These are phyloP conservation scores for Bothrops alternatus DNA, from an alignment of 2,797 vertebrate genomes.

Conservation along the genomic window DNA sequence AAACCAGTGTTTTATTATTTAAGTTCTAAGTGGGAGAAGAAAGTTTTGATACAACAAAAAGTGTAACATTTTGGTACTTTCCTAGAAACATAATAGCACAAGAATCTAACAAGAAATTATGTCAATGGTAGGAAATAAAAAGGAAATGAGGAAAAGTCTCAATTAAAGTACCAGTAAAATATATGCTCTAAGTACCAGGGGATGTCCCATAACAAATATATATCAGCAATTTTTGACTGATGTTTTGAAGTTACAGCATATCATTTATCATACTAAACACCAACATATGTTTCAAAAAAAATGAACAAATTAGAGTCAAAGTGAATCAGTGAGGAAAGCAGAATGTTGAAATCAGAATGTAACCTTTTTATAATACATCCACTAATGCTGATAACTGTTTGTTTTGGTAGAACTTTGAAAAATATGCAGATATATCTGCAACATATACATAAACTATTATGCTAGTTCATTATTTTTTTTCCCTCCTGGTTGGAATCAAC, in stretches of 20 bases:
- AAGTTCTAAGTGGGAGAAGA: not conserved
- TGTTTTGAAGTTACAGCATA: slow-evolving; percentile 30
- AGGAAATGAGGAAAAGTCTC: slow-evolving; percentile 5
- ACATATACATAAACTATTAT: not conserved
- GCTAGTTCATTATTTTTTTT: not conserved
- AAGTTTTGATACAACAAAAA: slow-evolving; percentile 18
- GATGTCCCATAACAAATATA: slow-evolving; percentile 30
- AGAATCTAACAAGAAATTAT: slow-evolving; percentile 38
- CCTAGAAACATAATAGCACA: slow-evolving; percentile 21
- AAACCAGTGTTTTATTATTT: not conserved
- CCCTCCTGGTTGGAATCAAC: not conserved
- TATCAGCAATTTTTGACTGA: slow-evolving; percentile 51
- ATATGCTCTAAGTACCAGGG: not conserved
- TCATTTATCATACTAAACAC: slow-evolving; percentile 44
- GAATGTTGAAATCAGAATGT: slow-evolving; percentile 46
- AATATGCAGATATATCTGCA: not conserved
- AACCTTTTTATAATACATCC: slow-evolving; percentile 50
- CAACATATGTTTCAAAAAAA: slow-evolving; percentile 28
- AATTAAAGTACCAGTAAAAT: not conserved
- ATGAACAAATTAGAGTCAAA: slow-evolving; percentile 53
- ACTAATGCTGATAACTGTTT: slow-evolving; percentile 19
- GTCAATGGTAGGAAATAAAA: slow-evolving; percentile 13
- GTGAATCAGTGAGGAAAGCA: slow-evolving; percentile 43
- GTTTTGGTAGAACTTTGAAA: not conserved
- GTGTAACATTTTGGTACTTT: slow-evolving; percentile 46